A percentile compares a stretch with the other conserved stretches of the same genome.
Evolutionary conservation across 2,888 invertebrate genomes (phyloP).

Genomic region (Anthophora plumipes): DNA sequence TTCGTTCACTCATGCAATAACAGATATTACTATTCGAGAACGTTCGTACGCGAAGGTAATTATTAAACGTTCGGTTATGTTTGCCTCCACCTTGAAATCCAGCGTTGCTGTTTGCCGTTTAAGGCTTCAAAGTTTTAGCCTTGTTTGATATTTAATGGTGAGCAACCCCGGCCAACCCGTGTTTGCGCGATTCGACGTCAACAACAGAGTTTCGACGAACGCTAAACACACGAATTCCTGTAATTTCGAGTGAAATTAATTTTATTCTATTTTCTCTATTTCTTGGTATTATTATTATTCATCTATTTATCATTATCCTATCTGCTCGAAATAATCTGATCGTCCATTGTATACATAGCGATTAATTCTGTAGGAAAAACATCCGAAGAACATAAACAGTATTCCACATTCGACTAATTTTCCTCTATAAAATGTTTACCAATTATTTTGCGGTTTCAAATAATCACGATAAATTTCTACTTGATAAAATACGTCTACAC

Average conservation of each 20-base stretch:
- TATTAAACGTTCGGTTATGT: slow-evolving; percentile 6
- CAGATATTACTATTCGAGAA: neutral
- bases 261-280: no score
- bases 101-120: neutral
- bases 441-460: no score
- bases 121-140: neutral
- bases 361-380: no score
- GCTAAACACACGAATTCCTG: neutral
- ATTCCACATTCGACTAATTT: no score
- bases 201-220: neutral
- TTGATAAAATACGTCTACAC: no score
- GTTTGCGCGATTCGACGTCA: slow-evolving; percentile 2
- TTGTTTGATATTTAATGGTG: neutral
- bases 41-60: neutral
- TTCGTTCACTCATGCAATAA: neutral
- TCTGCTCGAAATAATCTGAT: no score
- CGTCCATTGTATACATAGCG: no score
- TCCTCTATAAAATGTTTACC: no score
- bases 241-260: neutral
- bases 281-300: no score
- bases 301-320: no score
- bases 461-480: no score
- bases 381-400: no score
- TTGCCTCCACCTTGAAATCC: neutral
- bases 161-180: neutral